Conservation (phyloP, 2,888 invertebrate species). For the Acanthosepion esculentum region DNA sequence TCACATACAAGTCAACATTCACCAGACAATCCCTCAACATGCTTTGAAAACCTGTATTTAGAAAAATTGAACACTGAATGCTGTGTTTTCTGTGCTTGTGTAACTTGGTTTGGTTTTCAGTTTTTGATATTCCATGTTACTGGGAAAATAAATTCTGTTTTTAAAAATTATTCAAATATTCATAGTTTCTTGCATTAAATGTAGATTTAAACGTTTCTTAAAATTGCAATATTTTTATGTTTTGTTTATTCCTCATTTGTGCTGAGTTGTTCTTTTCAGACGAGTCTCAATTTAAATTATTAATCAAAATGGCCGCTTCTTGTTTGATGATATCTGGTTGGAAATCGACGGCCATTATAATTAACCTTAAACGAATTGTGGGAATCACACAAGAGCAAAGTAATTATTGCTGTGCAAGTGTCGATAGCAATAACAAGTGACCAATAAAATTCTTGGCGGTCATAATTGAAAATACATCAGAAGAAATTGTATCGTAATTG, state of each 20-base stretch:
- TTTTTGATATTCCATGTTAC: too few relatives aligned
- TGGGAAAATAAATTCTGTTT: too few relatives aligned
- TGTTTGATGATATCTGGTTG: not conserved
- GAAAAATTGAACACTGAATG: too few relatives aligned
- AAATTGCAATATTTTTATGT: not conserved
- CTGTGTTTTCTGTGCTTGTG: too few relatives aligned
- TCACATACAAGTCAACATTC: too few relatives aligned
- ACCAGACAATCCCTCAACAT: too few relatives aligned
- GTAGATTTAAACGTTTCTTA: not conserved
- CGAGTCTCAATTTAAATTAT: not conserved
- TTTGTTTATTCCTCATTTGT: not conserved
- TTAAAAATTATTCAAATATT: not conserved
- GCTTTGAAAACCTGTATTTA: too few relatives aligned
- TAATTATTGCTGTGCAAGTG: not conserved
- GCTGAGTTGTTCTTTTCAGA: not conserved
- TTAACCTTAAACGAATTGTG: not conserved
- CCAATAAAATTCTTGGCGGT: not conserved
- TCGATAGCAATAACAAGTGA: not conserved
- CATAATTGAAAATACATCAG: conserved; percentile 22
- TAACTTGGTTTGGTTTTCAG: too few relatives aligned
- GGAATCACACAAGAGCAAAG: not conserved
- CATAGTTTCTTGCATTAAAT: not conserved
- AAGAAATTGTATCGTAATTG: not conserved
- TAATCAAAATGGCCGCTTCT: not conserved
- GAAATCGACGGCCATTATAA: not conserved